A percentile compares a stretch with the other conserved stretches of the same genome.
phyloP scores from a whole-genome alignment of 2,888 invertebrate species.

The Cenopis cana region DNA sequence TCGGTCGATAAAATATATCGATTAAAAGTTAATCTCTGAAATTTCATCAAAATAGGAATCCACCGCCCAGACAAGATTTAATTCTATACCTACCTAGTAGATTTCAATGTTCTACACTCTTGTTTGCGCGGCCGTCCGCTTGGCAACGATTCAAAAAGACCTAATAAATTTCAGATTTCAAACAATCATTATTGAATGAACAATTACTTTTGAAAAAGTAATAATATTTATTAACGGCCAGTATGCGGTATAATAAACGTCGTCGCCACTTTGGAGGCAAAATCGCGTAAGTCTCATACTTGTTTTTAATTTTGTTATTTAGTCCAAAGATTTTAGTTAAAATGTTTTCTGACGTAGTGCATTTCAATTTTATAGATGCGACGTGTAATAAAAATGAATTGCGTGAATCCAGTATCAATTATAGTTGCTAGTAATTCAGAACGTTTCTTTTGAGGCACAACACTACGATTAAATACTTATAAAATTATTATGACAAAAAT shows the following conservation, averaged over 20 bases:
- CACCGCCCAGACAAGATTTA: background rate
- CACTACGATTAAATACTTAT: conserved; percentile 6
- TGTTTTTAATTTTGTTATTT: background rate
- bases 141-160: conserved; percentile 25
- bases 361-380: background rate
- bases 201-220: conserved; percentile 15
- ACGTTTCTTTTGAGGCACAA: conserved; percentile 7
- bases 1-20: background rate
- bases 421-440: conserved; percentile 4
- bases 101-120: conserved; percentile 1
- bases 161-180: conserved; percentile 21
- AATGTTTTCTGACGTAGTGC: background rate
- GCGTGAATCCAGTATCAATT: conserved; percentile 17
- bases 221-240: background rate
- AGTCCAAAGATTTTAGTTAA: background rate
- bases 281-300: background rate
- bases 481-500: background rate
- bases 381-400: background rate
- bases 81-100: background rate
- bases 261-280: background rate
- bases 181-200: conserved; percentile 22
- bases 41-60: background rate
- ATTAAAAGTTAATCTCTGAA: background rate
- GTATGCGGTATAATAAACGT: background rate
- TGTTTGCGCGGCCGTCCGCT: background rate